phyloP scores from a whole-genome alignment of 2,113 vertebrate species.

The Bufo bufo region DNA sequence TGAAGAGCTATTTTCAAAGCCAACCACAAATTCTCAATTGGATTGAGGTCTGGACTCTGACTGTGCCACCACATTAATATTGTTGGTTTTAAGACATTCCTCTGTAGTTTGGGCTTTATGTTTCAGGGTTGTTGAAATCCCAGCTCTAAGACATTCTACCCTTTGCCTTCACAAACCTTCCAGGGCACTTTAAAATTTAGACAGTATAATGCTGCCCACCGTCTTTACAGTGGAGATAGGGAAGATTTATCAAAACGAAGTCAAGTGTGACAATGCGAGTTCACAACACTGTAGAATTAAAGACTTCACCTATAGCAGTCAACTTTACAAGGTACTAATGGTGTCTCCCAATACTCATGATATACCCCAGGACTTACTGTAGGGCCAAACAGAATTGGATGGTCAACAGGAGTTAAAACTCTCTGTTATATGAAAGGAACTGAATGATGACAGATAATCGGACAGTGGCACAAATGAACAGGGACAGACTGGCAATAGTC shows the following conservation, averaged over 20 bases:
- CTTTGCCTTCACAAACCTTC: neutral
- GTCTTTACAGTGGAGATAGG: neutral
- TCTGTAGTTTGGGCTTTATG: neutral
- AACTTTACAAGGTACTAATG: too few species aligned
- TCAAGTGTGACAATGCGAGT: too few species aligned
- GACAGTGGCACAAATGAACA: too few species aligned
- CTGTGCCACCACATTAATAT: neutral
- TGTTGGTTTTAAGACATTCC: neutral
- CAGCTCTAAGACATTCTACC: neutral
- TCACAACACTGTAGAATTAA: too few species aligned
- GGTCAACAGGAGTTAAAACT: too few species aligned
- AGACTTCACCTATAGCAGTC: too few species aligned
- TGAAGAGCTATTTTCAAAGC: neutral
- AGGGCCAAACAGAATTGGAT: too few species aligned
- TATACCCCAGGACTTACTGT: too few species aligned
- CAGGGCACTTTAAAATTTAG: neutral
- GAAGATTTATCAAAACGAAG: neutral
- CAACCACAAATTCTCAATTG: constrained; percentile 10
- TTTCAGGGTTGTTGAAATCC: neutral
- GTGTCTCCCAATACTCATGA: too few species aligned
- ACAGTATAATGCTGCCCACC: neutral
- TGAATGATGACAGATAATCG: too few species aligned
- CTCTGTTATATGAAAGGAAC: too few species aligned
- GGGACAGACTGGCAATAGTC: too few species aligned
- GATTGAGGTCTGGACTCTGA: neutral